These are phyloP conservation scores for Corythaeola cristata DNA, from an alignment of 2,113 vertebrate species.

Conservation along the genomic window DNA sequence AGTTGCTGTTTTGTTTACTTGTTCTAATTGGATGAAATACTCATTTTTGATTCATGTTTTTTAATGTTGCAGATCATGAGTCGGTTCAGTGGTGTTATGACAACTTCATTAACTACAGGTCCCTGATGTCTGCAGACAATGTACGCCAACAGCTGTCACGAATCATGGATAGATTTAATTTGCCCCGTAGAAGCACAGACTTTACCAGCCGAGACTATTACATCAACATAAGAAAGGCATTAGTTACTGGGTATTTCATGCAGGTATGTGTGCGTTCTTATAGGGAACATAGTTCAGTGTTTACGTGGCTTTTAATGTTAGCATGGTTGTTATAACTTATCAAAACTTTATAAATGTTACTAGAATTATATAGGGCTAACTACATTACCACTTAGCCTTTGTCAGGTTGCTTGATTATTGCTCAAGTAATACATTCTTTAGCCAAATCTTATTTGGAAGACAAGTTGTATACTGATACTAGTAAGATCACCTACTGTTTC, in stretches of 20 bases:
- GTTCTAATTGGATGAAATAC: conserved; percentile 56
- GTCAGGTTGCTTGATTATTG: neutral
- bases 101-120: conserved; percentile 99
- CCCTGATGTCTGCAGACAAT: conserved; percentile 99
- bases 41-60: conserved; percentile 66
- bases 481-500: too few species aligned
- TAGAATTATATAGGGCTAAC: neutral
- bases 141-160: conserved; percentile 98
- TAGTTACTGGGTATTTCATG: conserved; percentile 99
- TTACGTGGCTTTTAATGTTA: neutral
- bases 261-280: conserved; percentile 79
- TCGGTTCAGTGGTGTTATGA: conserved; percentile 99
- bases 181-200: conserved; percentile 97
- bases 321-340: neutral
- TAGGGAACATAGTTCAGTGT: neutral
- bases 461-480: too few species aligned
- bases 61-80: conserved; percentile 89
- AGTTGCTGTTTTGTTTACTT: conserved; percentile 32
- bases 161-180: conserved; percentile 99
- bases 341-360: neutral
- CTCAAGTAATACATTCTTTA: neutral
- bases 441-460: neutral
- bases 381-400: neutral
- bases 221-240: conserved; percentile 97
- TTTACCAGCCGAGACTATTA: conserved; percentile 99